Percentiles rank a stretch among this genome's conserved stretches.
These are phyloP conservation scores for Drosophila nikananu DNA, from an alignment of 1,140 invertebrate species.

Conservation along the genomic window DNA sequence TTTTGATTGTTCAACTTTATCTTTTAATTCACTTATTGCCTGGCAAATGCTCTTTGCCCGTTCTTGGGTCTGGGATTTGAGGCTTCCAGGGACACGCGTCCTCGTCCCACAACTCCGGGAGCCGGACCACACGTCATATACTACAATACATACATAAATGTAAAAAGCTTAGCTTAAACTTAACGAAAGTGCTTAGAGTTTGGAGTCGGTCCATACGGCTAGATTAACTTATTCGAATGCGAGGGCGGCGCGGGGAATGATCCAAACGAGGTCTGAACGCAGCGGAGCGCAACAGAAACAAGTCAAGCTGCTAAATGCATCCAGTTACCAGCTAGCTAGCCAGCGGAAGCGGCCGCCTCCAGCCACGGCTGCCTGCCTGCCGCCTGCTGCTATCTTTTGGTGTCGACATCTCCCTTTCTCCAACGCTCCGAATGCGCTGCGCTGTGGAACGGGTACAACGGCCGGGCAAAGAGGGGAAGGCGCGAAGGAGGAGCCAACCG, in stretches of 20 bases:
- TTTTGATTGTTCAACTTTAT: conserved; percentile 29
- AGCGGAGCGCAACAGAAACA: conserved; percentile 25
- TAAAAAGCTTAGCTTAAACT: conserved; percentile 75
- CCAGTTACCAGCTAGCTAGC: conserved; percentile 22
- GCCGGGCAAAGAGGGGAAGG: neutral
- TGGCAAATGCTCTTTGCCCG: conserved; percentile 30
- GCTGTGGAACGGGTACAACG: neutral
- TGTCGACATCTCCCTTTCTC: neutral
- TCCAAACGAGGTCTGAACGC: conserved; percentile 29
- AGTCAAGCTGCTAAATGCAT: conserved; percentile 49
- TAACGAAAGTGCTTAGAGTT: conserved; percentile 43
- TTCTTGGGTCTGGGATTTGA: conserved; percentile 27
- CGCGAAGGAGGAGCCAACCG: neutral
- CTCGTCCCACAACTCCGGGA: neutral
- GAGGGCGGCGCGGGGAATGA: conserved; percentile 46
- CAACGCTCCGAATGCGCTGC: conserved; percentile 4
- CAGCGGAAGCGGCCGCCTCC: conserved; percentile 11
- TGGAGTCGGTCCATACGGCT: conserved; percentile 38
- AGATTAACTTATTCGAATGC: conserved; percentile 47
- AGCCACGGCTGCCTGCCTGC: neutral
- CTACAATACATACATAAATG: conserved; percentile 41
- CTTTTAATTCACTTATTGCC: conserved; percentile 36
- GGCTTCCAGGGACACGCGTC: conserved; percentile 2
- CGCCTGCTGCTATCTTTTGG: neutral
- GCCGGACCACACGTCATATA: conserved; percentile 29